A percentile compares a stretch with the other conserved stretches of the same genome.
Evolutionary conservation across 2,888 invertebrate genomes (phyloP).

Genomic region (Tipula unca): DNA sequence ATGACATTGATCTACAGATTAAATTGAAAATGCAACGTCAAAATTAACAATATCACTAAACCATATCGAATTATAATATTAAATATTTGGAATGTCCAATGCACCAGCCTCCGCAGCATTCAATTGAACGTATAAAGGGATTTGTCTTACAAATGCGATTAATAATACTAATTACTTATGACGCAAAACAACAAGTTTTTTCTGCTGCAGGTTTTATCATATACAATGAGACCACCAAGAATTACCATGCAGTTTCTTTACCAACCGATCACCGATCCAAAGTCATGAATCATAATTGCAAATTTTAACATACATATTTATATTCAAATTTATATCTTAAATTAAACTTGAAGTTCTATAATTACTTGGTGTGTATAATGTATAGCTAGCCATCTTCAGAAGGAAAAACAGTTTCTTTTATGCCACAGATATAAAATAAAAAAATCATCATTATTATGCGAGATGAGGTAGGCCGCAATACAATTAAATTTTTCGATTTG

Average conservation of each 20-base stretch:
- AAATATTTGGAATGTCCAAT: not conserved
- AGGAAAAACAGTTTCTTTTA: not conserved
- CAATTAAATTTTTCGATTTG: not conserved
- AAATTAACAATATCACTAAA: not conserved
- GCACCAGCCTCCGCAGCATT: not conserved
- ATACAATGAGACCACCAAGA: not conserved
- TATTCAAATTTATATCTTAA: not conserved
- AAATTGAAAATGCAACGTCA: not conserved
- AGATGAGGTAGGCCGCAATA: not conserved
- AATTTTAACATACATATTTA: not conserved
- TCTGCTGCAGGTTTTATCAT: no score
- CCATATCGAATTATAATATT: not conserved
- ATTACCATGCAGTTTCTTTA: not conserved
- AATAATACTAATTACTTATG: not conserved
- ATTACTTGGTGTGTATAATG: not conserved
- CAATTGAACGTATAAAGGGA: not conserved
- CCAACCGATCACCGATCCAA: not conserved
- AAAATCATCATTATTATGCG: not conserved
- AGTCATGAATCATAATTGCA: not conserved
- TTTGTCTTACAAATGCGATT: not conserved
- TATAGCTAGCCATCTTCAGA: not conserved
- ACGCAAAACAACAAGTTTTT: not conserved
- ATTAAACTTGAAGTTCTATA: not conserved
- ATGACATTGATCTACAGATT: not conserved
- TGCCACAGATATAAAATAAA: not conserved